These are phyloP conservation scores for Nothoprocta perdicaria DNA, from an alignment of 2,113 vertebrate genomes.

Conservation along the genomic window DNA sequence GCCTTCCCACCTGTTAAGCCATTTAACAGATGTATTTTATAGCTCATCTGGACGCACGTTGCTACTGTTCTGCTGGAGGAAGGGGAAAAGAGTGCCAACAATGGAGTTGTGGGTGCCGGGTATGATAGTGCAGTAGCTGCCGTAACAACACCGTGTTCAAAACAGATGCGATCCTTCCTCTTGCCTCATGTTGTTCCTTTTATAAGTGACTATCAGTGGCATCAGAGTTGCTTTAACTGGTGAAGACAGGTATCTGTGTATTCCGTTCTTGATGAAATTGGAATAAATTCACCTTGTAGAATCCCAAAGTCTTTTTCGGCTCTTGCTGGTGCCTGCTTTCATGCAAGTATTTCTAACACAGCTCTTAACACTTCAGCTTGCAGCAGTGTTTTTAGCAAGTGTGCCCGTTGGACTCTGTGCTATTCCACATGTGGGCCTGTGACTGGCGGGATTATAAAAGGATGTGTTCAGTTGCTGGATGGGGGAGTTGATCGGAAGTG, in stretches of 20 bases:
- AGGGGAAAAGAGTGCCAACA: not conserved
- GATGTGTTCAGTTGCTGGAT: rapidly evolving
- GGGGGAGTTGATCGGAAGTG: not conserved
- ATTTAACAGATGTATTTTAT: not conserved
- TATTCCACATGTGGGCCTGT: not conserved
- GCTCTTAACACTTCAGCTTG: not conserved
- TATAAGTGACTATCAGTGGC: rapidly evolving
- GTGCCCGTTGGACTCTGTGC: rapidly evolving
- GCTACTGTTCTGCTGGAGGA: not conserved
- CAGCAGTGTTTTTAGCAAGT: not conserved
- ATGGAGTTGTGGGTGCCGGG: not conserved
- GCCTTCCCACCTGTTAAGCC: not conserved
- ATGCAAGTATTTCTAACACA: no score
- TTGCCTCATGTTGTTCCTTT: not conserved
- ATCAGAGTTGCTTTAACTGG: not conserved
- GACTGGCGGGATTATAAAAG: not conserved
- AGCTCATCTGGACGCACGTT: not conserved
- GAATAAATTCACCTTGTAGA: not conserved
- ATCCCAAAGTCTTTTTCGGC: not conserved
- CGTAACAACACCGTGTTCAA: not conserved
- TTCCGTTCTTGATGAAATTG: not conserved
- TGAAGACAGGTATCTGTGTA: not conserved
- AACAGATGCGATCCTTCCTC: not conserved
- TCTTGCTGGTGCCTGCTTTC: not conserved
- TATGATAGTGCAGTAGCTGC: not conserved